Base-by-base conservation (phyloP, 2,888 invertebrate species). In the Tanypteryx hageni region DNA sequence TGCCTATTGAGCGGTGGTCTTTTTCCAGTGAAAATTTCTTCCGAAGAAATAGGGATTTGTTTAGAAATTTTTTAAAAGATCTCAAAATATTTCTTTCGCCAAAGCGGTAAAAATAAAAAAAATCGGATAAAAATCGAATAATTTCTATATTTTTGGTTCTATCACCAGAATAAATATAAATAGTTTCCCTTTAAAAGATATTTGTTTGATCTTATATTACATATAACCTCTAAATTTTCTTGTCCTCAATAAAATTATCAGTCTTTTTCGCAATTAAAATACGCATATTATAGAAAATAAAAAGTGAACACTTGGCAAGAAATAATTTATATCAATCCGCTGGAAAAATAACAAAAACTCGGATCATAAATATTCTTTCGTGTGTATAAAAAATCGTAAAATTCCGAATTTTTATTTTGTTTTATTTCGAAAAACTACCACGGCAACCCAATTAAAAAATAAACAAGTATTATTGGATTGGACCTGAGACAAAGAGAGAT, bases 221-320 rank as follows among this genome's bases (percentile, higher is more conserved):
- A 44, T 44, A 44, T 44, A 44, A 44, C 5, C 44, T 10, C 27
- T 27, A 27, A 44, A 27, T 27, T 76, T 27, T 76, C 76, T 76
- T 18, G 13, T 76, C 13, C 27, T 76, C 76, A 27, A 27, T 76
- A 76, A 76, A 76, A 76, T 76, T 22, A 22, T 76, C 76, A 76
- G 76, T 76, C 76, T 76, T 76, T 76, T 27, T 76, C 76, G 22
- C 27, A 76, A 44, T 89, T 10, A 18, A 44, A 89, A 64, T 59
- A n/a, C 64, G n/a, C 64, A 89, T 68, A 22, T 86, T 9, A n/a
- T 68, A 44, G 64, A 64, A 89, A 89, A 89, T 89, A 64, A 89
- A 89, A 89, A 10, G 56, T 44, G 64, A 59, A 44, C 10, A 59
- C 31, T 64, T 16, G 86, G 61, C 86, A 44, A 64, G 56, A 89